Evolutionary conservation across 2,797 vertebrate species (phyloP), one percentile per base, ranked within the genome.

Genomic region (Prunella strophiata): DNA sequence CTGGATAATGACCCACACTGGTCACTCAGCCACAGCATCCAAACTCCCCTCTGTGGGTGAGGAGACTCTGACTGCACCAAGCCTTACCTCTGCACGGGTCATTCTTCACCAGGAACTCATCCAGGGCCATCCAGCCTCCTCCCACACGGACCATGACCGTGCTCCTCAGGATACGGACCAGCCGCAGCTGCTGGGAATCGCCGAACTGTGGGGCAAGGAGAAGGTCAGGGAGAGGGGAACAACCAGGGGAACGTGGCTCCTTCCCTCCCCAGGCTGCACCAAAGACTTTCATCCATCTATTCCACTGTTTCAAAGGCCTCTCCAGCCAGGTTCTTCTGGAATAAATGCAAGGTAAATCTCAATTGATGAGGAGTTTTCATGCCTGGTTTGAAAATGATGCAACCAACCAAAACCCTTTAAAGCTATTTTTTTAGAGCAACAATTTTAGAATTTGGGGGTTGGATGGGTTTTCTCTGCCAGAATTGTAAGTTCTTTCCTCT

Each of bases 91-190:
- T 98, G 97, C 99, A 99, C 16, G 99, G 99, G 95, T 99, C 99
- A 3, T 99, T 99, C 97, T 99, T 99, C 74, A 99, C 99, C 27
- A 99, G 94, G 55, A 99, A 99, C 89, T 99, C 99, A 57, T 99
- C 99, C 96, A 99, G 98, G 57, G 99, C 99, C 99, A 99, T 99
- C 99, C 99, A 99, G 5, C 99, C 99, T 27, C 99, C 99, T 5
- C 99, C 99, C 9, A 99, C 99, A 1, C 99, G 98, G 71, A 99
- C 99, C 99, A 99, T 99, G 92, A 99, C 99, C 0, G 99, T 99
- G 97, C 99, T 99, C 86, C 99, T 98, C 97, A 99, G 97, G 88
- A 99, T 99, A 85, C 99, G 98, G 89, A 99, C 99, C 98, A 99
- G 98, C 87, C 99, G 99, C 97, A 99, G 97, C 98, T 99, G 99